phyloP scores from a whole-genome alignment of 2,113 vertebrate species.

The Cairina moschata region DNA sequence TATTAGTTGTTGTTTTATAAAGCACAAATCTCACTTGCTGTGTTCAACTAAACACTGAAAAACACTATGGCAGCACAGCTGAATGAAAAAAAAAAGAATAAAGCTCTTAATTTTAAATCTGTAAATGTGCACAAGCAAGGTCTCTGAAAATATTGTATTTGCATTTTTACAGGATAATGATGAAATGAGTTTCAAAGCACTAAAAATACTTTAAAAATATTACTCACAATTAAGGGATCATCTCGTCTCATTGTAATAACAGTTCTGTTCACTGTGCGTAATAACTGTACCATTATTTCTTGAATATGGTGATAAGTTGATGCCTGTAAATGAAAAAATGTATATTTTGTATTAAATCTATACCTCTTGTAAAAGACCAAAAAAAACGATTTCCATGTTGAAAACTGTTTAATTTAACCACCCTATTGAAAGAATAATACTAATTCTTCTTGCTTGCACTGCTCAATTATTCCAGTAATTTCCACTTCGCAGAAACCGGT shows the following conservation, averaged over 20 bases:
- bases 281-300: conserved; percentile 89
- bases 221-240: conserved; percentile 91
- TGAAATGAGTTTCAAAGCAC: background rate
- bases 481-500: background rate
- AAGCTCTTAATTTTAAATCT: background rate
- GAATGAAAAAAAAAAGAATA: background rate
- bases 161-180: background rate
- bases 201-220: background rate
- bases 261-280: conserved; percentile 88
- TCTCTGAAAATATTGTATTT: background rate
- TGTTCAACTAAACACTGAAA: background rate
- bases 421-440: background rate
- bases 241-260: conserved; percentile 94
- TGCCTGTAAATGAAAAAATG: conserved; percentile 74
- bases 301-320: conserved; percentile 90
- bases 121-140: background rate
- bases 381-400: background rate
- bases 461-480: background rate
- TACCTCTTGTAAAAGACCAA: background rate
- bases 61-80: background rate
- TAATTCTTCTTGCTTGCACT: background rate
- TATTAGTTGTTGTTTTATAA: background rate
- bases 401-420: background rate
- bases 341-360: background rate
- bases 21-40: background rate